These are phyloP conservation scores for Acanthisitta chloris DNA, from an alignment of 2,113 vertebrate species.

Conservation along the genomic window DNA sequence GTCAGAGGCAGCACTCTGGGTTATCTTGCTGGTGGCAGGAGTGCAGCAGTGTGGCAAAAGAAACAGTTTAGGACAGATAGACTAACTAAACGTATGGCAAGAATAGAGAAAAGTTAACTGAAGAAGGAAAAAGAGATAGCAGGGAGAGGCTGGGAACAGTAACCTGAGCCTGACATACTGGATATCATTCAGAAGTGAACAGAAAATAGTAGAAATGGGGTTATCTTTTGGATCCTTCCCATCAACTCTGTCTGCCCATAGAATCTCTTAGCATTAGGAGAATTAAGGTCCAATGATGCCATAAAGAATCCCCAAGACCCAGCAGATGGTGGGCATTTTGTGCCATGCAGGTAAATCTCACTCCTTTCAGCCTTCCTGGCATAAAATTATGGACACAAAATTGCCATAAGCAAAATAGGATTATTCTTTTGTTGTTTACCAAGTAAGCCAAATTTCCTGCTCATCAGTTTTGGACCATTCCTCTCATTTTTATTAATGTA, in stretches of 20 bases:
- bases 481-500: neutral
- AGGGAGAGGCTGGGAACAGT: neutral
- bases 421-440: neutral
- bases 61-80: neutral
- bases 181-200: neutral
- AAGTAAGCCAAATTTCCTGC: neutral
- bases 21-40: constrained; percentile 7
- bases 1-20: neutral
- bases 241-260: neutral
- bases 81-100: neutral
- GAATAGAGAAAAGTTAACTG: neutral
- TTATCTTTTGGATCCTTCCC: neutral
- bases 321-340: neutral
- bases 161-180: neutral
- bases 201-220: neutral
- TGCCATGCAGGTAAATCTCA: neutral
- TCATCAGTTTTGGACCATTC: neutral
- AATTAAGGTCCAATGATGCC: neutral
- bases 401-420: neutral
- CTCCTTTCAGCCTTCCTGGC: neutral
- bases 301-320: neutral
- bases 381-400: neutral
- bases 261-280: neutral
- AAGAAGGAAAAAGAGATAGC: neutral
- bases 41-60: neutral